Conservation (phyloP, 2,797 vertebrate genomes). For the Glossophaga mutica region DNA sequence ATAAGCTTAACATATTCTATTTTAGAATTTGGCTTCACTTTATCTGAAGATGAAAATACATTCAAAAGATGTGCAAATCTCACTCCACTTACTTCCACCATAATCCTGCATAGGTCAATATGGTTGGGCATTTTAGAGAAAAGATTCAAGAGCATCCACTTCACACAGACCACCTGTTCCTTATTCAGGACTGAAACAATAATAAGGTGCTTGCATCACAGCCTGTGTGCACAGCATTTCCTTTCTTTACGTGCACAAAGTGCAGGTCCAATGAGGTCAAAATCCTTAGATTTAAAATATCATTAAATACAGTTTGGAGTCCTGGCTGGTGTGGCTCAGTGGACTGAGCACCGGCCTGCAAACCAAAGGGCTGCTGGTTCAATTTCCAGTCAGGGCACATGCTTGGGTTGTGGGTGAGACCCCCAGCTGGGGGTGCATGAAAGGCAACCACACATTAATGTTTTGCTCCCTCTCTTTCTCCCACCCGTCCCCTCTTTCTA, state of each 20-base stretch:
- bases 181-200: not conserved
- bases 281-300: not conserved
- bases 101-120: not conserved
- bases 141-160: not conserved
- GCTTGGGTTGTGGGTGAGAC: no score
- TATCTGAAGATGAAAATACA: slow-evolving; percentile 32
- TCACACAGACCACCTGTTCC: not conserved
- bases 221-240: not conserved
- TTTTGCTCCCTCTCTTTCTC: no score
- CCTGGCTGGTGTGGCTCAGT: no score
- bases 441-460: no score
- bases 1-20: not conserved
- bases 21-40: not conserved
- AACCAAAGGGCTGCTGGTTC: no score
- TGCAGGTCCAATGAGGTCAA: not conserved
- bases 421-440: no score
- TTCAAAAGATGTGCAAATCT: slow-evolving; percentile 47
- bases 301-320: not conserved
- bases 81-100: not conserved
- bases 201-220: not conserved
- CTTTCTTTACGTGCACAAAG: not conserved
- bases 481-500: no score
- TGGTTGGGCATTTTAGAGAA: not conserved
- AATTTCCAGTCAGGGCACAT: no score
- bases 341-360: no score